Evolutionary conservation across 2,113 vertebrate species (phyloP).

Genomic region (Thryonomys swinderianus): DNA sequence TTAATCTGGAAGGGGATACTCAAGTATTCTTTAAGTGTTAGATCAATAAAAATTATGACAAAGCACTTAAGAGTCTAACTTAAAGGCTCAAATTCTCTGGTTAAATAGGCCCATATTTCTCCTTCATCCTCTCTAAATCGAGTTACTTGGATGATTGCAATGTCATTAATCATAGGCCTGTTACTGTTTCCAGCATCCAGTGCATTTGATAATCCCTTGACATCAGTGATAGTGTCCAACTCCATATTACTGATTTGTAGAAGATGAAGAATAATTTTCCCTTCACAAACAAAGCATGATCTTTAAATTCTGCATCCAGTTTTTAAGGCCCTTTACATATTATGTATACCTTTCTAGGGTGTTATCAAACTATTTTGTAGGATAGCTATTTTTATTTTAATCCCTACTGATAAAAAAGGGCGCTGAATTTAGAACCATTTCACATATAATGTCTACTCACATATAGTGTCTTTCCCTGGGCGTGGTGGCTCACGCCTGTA

Average conservation of each 20-base stretch:
- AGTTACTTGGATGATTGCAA: background rate
- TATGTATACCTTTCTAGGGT: background rate
- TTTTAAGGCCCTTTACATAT: background rate
- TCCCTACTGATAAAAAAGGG: slow-evolving; percentile 54
- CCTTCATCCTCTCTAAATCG: background rate
- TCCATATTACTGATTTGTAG: background rate
- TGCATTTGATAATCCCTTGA: background rate
- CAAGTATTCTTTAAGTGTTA: slow-evolving; percentile 2
- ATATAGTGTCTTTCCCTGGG: accelerated
- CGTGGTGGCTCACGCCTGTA: too few species aligned
- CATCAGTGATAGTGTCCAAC: background rate
- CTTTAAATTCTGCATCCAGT: background rate
- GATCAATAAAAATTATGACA: background rate
- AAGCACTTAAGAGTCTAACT: background rate
- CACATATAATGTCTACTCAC: background rate
- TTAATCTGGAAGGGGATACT: slow-evolving; percentile 28
- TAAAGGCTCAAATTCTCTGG: background rate
- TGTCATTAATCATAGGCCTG: background rate
- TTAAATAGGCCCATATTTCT: background rate
- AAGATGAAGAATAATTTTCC: slow-evolving; percentile 9
- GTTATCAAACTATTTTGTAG: slow-evolving; percentile 55
- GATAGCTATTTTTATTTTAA: slow-evolving; percentile 56
- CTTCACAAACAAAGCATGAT: background rate
- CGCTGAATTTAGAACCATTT: slow-evolving; percentile 55
- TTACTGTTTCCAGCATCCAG: background rate